Base-by-base conservation (phyloP, 2,113 vertebrate genomes). In the Eurypyga helias region DNA sequence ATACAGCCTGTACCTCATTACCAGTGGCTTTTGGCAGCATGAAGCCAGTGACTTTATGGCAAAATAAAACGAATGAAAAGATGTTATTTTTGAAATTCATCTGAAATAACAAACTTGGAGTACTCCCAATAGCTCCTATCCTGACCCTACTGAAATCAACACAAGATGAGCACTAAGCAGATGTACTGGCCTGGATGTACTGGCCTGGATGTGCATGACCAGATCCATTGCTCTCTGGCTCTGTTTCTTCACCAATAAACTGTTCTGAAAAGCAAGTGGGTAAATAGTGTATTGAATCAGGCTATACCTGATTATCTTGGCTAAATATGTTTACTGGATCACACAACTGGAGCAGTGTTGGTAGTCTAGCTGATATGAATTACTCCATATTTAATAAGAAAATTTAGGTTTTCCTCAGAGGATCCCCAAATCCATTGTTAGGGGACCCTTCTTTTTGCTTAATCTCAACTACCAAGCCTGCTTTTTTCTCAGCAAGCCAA, bases 41-140 rank as follows among this genome's bases (percentile, higher is more conserved):
- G 48, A 52, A 93, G 38, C 4, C 60, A 48, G 38, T 1, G 9
- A 31, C 51, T 93, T 89, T 33, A 78, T 57, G 48, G 79, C 57
- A 93, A 89, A 93, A 86, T 69, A 70, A 90, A 85, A 46, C 57
- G 76, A 90, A 94, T 65, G 51, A 78, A 89, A 93, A 93, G 46
- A 43, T 75, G 88, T 52, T 93, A 29, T 66, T 64, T 75, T 92
- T 82, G 4, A 75, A 86, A 79, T 89, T 48, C 23, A 25, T 90
- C 36, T 92, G 72, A 89, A 93, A 92, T 75, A 90, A 93, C 71
- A 81, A 75, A 93, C 51, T 73, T 96, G 86, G 80, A 92, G 34
- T 2, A 34, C 48, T 54, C 71, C 87, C 71, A 94, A 2, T 17
- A 58, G 75, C 43, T 94, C 64, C 64, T 55, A 57, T 6, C 18